Base-by-base conservation (phyloP, 2,888 invertebrate genomes). In the Dolichopus griseipennis region DNA sequence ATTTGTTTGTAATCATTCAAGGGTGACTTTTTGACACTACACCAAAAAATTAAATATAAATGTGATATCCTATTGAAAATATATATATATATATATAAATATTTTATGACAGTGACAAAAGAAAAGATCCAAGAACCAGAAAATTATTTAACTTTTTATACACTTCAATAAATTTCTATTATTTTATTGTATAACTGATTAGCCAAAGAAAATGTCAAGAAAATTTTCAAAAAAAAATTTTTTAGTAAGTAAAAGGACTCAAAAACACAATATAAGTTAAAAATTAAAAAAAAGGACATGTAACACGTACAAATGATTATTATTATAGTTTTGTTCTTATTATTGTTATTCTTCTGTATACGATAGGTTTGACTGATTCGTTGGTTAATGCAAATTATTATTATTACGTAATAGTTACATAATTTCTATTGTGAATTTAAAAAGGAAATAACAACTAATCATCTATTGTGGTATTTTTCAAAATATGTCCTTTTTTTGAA, bases 1-100 rank as follows among this genome's bases (percentile, higher is more conserved):
- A 52, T 27, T 27, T 27, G 5, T 27, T 27, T 52, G 52, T 12
- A n/a, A 12, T 15, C 52, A 52, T 52, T 52, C 52, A 52, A 18
- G 52, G 52, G 52, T 52, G 52, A 52, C 52, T 52, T 52, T 52
- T 52, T 52, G 52, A 52, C 52, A 52, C 52, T 52, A 52, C 9
- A 43, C 43, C 12, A 27, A 27, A 27, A 27, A 2, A 52, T 18
- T 52, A 52, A 52, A 12, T 52, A 12, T 52, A 18, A 52, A 52
- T 6, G 52, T 6, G 6, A 9, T 6, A 52, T 12, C 18, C 9
- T 12, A 52, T 52, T 52, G n/a, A 52, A 6, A 18, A 52, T 52
- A 52, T n/a, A n/a, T n/a, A 43, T 15, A 43, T 43, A 34, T 34
- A 34, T 43, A 43, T 43, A 43, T 15, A 15, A 9, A 43, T 43